These are phyloP conservation scores for Neotoma lepida DNA, from an alignment of 2,113 vertebrate species.

Conservation along the genomic window DNA sequence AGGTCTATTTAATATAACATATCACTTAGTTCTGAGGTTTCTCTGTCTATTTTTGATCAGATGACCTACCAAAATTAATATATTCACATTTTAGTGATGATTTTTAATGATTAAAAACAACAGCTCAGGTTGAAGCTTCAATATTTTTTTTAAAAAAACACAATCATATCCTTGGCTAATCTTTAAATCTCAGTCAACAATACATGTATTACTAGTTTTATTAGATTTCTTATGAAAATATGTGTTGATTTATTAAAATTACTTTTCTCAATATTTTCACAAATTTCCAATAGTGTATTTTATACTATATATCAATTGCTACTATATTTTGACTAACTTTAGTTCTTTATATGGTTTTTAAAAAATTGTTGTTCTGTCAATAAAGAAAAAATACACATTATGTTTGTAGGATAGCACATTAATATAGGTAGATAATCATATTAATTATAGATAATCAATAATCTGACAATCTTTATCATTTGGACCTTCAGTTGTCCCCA, in stretches of 20 bases:
- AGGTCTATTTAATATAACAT: not conserved
- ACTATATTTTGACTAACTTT: not conserved
- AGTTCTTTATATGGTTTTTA: not conserved
- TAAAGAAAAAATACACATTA: not conserved
- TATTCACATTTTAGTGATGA: not conserved
- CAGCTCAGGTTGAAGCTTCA: not conserved
- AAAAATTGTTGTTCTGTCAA: not conserved
- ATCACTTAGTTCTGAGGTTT: not conserved
- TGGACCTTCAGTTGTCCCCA: not conserved
- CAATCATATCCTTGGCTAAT: not conserved
- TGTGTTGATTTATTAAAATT: not conserved
- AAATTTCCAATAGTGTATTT: not conserved
- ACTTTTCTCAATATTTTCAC: not conserved
- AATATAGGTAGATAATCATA: not conserved
- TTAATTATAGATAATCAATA: not conserved
- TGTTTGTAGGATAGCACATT: not conserved
- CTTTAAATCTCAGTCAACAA: not conserved
- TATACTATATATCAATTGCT: not conserved
- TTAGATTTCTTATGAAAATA: not conserved
- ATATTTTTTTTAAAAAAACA: not conserved
- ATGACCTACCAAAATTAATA: not conserved
- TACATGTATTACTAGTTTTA: not conserved
- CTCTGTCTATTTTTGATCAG: not conserved
- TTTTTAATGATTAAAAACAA: not conserved
- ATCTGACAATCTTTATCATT: not conserved